Evolutionary conservation across 2,113 vertebrate genomes (phyloP), one percentile per base, ranked within the genome.

Genomic region (Dipodomys spectabilis): DNA sequence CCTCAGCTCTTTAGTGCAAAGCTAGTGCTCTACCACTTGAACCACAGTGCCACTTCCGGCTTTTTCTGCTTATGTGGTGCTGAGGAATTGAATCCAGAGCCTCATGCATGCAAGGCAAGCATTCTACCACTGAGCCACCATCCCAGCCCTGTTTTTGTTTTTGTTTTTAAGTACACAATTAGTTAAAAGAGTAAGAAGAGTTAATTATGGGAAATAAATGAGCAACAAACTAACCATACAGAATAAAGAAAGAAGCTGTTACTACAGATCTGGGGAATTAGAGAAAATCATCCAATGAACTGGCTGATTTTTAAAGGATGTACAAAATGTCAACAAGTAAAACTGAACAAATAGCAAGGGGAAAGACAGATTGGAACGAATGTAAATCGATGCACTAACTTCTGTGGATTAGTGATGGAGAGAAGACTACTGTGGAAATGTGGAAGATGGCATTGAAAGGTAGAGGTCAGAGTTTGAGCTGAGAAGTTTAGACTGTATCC

Each of bases 301-400:
- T 39, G 39, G 39, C 39, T 39, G 39, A 39, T 0, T 39, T 39
- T 39, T 39, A 39, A 80, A 15, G 39, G 20, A 18, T 39, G 30
- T 86, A 35, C 44, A 77, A 49, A 73, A 92, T 84, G 75, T 83
- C 68, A 74, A 53, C 23, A 60, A 82, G 72, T 85, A 64, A 90
- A 83, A 74, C 5, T 53, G 25, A 92, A 10, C 45, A 27, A 87
- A 45, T 28, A 90, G 16, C 8, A 82, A 30, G 4, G 77, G 27
- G n/a, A 84, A 90, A 92, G 81, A 75, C 3, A 45, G 7, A 18
- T 62, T 68, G 25, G n/a, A 65, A 62, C 5, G 1, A 73, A 20
- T 13, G 12, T 71, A 27, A 28, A 35, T 0, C 44, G 22, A n/a
- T 1, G 2, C 8, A 16, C 6, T 45, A n/a, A 44, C 11, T 53